Conservation (phyloP, 2,113 vertebrate species). For the Indicator maculatus region DNA sequence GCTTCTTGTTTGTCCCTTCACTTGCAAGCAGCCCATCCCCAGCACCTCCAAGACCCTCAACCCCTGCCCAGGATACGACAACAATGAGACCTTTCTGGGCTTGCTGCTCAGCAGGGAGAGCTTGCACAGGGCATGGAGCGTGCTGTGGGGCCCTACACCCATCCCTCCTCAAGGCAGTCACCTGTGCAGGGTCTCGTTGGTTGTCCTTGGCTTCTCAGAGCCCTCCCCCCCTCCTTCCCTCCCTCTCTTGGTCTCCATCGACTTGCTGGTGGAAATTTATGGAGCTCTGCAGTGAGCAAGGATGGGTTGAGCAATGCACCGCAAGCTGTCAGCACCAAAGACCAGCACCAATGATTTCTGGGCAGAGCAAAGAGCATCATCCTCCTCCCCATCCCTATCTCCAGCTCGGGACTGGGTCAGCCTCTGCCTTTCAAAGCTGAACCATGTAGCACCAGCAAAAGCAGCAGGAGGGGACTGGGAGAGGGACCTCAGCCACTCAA, state of each 20-base stretch:
- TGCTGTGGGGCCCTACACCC: neutral
- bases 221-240: neutral
- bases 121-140: rapidly evolving
- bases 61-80: neutral
- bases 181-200: rapidly evolving
- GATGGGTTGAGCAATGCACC: neutral
- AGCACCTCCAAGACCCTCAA: neutral
- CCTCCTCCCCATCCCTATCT: neutral
- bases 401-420: neutral
- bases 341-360: neutral
- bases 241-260: neutral
- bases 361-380: neutral
- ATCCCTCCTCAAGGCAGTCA: neutral
- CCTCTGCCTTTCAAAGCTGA: neutral
- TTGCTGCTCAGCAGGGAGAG: neutral
- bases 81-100: neutral
- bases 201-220: neutral
- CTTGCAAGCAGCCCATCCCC: neutral
- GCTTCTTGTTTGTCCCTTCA: neutral
- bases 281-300: neutral
- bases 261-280: neutral
- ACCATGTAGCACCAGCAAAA: neutral
- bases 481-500: neutral
- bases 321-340: neutral
- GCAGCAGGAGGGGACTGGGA: neutral